Conservation (phyloP, 2,113 vertebrate species). For the Vanacampus margaritifer region DNA sequence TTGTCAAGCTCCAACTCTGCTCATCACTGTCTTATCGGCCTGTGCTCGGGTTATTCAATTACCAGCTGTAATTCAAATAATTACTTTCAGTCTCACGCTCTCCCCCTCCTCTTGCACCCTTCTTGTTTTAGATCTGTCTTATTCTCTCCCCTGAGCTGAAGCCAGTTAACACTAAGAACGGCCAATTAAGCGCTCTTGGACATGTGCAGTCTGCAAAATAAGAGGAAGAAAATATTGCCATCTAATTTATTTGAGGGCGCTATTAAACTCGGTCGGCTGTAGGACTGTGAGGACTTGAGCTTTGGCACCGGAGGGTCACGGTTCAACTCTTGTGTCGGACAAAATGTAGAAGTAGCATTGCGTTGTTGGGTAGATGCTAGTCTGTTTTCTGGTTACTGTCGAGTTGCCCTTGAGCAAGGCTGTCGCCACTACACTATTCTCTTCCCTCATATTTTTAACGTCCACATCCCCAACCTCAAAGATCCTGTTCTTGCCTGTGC, state of each 20-base stretch:
- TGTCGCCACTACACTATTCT: too few species aligned
- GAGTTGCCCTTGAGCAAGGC: too few species aligned
- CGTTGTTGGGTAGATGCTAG: too few species aligned
- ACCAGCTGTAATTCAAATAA: constrained; percentile 63
- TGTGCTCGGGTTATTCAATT: constrained; percentile 61
- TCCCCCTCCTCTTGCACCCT: constrained; percentile 15
- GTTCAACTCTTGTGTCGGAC: too few species aligned
- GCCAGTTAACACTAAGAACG: constrained; percentile 45
- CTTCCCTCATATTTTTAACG: too few species aligned
- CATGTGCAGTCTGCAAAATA: constrained; percentile 50
- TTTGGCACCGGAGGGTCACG: too few species aligned
- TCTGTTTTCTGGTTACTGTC: too few species aligned
- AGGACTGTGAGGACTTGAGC: too few species aligned
- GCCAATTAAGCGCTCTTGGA: constrained; percentile 49
- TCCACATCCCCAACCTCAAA: too few species aligned
- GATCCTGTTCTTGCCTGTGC: too few species aligned
- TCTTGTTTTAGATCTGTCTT: constrained; percentile 19
- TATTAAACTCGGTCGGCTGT: not conserved
- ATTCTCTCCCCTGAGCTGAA: constrained; percentile 24
- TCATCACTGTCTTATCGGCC: constrained; percentile 54
- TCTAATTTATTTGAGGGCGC: constrained; percentile 39
- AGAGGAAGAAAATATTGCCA: constrained; percentile 32
- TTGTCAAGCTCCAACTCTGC: constrained; percentile 40
- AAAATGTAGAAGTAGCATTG: too few species aligned
- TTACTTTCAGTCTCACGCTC: constrained; percentile 43